Evolutionary conservation across 2,797 vertebrate genomes (phyloP).

Genomic region (Hephaestus fuliginosus): DNA sequence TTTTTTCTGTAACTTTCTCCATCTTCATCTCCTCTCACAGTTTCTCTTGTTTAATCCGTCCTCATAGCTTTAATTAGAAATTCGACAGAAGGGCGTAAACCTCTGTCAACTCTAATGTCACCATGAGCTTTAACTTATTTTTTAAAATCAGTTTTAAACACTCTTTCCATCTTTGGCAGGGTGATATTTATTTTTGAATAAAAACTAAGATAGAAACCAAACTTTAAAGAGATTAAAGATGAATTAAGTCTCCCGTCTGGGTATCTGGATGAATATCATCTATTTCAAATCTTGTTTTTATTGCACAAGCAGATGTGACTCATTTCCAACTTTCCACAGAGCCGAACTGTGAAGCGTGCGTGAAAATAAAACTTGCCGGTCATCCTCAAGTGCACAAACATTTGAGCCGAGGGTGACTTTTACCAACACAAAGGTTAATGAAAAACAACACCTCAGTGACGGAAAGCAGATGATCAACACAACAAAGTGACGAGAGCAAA

Average conservation of each 20-base stretch:
- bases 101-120: too few relatives aligned
- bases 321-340: neutral
- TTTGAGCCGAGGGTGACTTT: neutral
- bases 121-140: too few relatives aligned
- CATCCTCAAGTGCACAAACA: neutral
- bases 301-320: neutral
- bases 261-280: neutral
- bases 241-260: neutral
- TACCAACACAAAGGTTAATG: too few relatives aligned
- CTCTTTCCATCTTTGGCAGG: neutral
- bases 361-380: too few relatives aligned
- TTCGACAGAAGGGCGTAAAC: too few relatives aligned
- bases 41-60: too few relatives aligned
- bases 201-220: neutral
- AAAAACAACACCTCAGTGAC: neutral
- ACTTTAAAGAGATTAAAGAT: constrained; percentile 6
- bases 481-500: neutral
- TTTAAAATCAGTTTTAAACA: too few relatives aligned
- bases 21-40: too few relatives aligned
- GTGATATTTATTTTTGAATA: neutral
- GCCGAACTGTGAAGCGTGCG: too few relatives aligned
- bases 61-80: too few relatives aligned
- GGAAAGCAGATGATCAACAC: neutral
- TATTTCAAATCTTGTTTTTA: neutral
- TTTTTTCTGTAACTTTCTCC: too few relatives aligned